These are phyloP conservation scores for Catostomus latipinnis DNA, from an alignment of 2,797 vertebrate genomes.

Conservation along the genomic window DNA sequence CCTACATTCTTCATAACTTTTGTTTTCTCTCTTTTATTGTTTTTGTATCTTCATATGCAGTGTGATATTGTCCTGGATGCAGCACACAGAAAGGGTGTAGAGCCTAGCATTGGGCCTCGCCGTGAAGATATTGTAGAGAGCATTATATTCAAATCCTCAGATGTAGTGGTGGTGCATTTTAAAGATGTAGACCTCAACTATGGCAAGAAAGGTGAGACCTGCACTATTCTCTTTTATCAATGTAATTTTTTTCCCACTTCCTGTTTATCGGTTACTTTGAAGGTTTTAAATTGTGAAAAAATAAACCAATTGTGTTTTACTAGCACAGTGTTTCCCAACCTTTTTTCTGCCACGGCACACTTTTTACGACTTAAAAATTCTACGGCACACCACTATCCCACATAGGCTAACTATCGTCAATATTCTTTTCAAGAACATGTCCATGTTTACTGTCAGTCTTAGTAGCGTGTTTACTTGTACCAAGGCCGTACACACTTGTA, in stretches of 20 bases:
- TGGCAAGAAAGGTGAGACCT: constrained; percentile 89
- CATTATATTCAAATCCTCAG: constrained; percentile 97
- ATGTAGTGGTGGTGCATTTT: constrained; percentile 96
- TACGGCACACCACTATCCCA: no score
- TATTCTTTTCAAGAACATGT: no score
- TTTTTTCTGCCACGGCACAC: no score
- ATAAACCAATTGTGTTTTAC: background rate
- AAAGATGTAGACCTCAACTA: constrained; percentile 98
- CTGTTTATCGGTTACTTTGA: background rate
- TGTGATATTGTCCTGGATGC: constrained; percentile 98
- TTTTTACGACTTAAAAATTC: no score
- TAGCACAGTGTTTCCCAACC: no score
- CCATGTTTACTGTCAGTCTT: no score
- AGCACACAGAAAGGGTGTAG: constrained; percentile 92
- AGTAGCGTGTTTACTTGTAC: no score
- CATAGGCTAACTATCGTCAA: no score
- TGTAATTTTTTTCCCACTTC: background rate
- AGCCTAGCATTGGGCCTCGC: constrained; percentile 87
- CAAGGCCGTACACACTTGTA: no score
- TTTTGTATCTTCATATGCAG: constrained; percentile 53
- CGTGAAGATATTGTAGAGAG: constrained; percentile 97
- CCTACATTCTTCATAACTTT: background rate
- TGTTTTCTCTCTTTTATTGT: no score
- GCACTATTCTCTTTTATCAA: background rate
- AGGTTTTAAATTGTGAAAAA: background rate